Conservation (phyloP, 2,797 vertebrate genomes). For the Rhinatrema bivittatum region DNA sequence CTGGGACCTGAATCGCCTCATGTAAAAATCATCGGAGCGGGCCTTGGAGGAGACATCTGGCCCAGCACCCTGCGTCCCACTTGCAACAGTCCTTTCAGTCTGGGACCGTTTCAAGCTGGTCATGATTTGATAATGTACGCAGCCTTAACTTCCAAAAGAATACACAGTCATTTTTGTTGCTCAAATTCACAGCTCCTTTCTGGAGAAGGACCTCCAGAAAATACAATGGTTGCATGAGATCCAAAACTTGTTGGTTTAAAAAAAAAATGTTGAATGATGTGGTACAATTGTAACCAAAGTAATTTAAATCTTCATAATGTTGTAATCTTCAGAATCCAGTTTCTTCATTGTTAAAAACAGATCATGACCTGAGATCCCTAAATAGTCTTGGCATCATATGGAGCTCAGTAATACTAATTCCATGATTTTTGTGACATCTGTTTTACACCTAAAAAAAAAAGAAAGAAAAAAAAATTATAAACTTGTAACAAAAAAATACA, state of each 20-base stretch:
- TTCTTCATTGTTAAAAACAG: constrained; percentile 43
- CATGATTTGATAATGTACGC: constrained; percentile 67
- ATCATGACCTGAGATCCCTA: constrained; percentile 24
- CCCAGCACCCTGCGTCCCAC: constrained; percentile 44
- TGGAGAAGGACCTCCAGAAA: constrained; percentile 58
- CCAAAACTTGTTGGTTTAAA: constrained; percentile 48
- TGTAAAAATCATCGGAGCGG: constrained; percentile 88
- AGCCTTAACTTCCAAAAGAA: constrained; percentile 56
- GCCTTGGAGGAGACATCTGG: constrained; percentile 70
- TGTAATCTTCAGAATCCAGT: constrained; percentile 26
- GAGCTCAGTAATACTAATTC: constrained; percentile 10
- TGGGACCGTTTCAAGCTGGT: constrained; percentile 86
- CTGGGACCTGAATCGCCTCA: constrained; percentile 77
- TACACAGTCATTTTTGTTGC: constrained; percentile 48
- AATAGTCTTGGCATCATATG: constrained; percentile 24
- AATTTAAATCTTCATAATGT: constrained; percentile 29
- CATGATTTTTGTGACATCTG: not conserved
- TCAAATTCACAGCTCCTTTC: constrained; percentile 46
- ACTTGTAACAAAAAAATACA: constrained; percentile 3
- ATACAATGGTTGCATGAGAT: constrained; percentile 50
- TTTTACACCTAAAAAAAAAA: constrained; percentile 33
- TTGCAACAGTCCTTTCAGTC: constrained; percentile 77
- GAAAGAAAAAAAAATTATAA: constrained; percentile 21
- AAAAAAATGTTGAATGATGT: constrained; percentile 23
- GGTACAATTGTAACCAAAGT: constrained; percentile 7